phyloP scores from a whole-genome alignment of 2,113 vertebrate species.

The Pogona vitticeps region DNA sequence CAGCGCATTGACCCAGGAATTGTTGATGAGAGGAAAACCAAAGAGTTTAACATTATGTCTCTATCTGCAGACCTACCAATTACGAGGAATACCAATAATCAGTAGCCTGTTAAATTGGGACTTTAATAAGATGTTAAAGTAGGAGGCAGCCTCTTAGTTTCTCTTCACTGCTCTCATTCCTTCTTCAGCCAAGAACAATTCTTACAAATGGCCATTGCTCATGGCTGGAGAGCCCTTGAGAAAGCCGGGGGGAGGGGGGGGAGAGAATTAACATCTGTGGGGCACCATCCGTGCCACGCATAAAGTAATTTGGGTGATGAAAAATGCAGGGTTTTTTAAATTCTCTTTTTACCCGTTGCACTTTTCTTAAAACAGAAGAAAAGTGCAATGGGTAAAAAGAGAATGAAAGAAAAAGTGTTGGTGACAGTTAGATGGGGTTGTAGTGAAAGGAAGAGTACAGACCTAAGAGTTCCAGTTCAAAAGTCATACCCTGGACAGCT shows the following conservation, averaged over 20 bases:
- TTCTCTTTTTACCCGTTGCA: no score
- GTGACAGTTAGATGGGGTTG: neutral
- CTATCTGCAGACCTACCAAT: constrained; percentile 7
- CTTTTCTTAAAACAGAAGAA: no score
- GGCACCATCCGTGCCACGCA: neutral
- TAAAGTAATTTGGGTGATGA: constrained; percentile 36
- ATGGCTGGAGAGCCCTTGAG: constrained; percentile 34
- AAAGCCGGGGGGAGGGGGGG: constrained; percentile 22
- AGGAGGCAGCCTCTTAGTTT: constrained; percentile 20
- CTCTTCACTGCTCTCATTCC: constrained; percentile 26
- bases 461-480: no score
- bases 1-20: neutral
- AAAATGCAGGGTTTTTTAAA: constrained; percentile 39
- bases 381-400: no score
- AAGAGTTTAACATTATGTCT: neutral
- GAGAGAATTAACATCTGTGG: neutral
- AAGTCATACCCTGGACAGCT: no score
- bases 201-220: neutral
- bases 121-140: constrained; percentile 13
- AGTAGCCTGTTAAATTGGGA: constrained; percentile 22
- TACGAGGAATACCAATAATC: constrained; percentile 11
- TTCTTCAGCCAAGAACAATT: constrained; percentile 26
- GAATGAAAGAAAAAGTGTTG: neutral
- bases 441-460: no score
- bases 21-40: neutral